Base-by-base conservation (phyloP, 2,113 vertebrate genomes). In the Larimichthys polyactis region DNA sequence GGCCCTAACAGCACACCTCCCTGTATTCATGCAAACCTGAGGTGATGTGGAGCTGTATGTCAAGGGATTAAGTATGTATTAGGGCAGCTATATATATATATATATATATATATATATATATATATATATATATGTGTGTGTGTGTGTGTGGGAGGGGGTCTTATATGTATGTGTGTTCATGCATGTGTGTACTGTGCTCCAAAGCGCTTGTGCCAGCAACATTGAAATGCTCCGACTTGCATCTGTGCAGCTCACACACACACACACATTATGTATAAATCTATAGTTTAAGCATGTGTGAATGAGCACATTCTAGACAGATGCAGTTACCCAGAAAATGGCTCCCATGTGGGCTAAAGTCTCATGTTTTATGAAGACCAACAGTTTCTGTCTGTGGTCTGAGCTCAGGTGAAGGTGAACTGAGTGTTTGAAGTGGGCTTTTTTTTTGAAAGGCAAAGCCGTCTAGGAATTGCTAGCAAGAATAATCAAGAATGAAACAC, bases 161-260 rank as follows among this genome's bases (percentile, higher is more conserved):
- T 68, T 73, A 27, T 48, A 69, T 74, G 58, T 54, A 76, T 63
- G 17, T 11, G 58, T 71, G n/a, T 83, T 67, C 20, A 66, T 74
- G 70, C 60, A 78, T 81, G 72, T 80, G 40, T 66, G 24, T 20
- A n/a, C 49, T 40, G 70, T 22, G 73, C 24, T 69, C 14, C 40
- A 74, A 80, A 85, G 49, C 81, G 82, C 80, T 79, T 73, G 67
- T 51, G 74, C 71, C 78, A 80, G 81, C 84, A 82, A 71, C 46
- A 84, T 1, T 52, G 24, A 62, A 27, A 63, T 4, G 67, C 40
- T 78, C 54, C 16, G 29, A 72, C 55, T 66, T 80, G 58, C 48
- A 67, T 64, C 17, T 57, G 67, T 79, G 86, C 78, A 57, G 62
- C 81, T 79, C 29, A 29, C 29, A 29, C 55, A 54, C 58, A 19